Evolutionary conservation across 92 coral and sea anemone genomes (phyloP), one percentile per base, ranked within the genome.

Genomic region (Phenganax stokvisi): DNA sequence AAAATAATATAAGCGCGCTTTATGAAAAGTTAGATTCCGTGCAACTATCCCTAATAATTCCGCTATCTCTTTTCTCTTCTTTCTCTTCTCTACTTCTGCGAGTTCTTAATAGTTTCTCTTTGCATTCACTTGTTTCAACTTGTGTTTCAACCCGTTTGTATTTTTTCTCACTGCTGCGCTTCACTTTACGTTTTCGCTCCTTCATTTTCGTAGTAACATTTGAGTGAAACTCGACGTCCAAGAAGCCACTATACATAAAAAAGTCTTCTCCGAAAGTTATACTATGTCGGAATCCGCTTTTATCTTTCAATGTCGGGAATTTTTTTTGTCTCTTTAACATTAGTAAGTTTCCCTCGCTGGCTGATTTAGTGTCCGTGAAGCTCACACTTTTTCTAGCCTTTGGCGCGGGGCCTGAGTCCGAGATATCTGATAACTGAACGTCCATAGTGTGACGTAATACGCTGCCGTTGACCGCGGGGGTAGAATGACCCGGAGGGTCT

Each of bases 21-120:
- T 37, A 37, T 37, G 47, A 37, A 37, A 37, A 68, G 59, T 79
- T 73, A 65, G 83, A 63, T 51, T 79, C 74, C 1, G 83, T 79
- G 69, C 67, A 79, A 62, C 74, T 65, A 86, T 90, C 93, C 54
- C 88, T 61, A 56, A 87, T 83, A 28, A 90, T 90, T 10, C 93
- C 93, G 55, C 93, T 90, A 79, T 90, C 93, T 69, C 93, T 75
- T 67, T 90, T 89, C 15, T 74, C 83, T 64, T 54, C 12, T 52
- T 74, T 31, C 53, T 28, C 53, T 2, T 28, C 73, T 68, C 53
- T 37, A n/a, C 12, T 67, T 20, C 37, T 30, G 0, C 73, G 73
- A 0, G 73, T 68, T 37, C 73, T 68, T 1, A 13, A 4, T 68
- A 30, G 53, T 90, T 80, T 90, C 89, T 60, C 70, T 74, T 72